phyloP scores from a whole-genome alignment of 2,797 vertebrate genomes.

The Aythya fuligula region DNA sequence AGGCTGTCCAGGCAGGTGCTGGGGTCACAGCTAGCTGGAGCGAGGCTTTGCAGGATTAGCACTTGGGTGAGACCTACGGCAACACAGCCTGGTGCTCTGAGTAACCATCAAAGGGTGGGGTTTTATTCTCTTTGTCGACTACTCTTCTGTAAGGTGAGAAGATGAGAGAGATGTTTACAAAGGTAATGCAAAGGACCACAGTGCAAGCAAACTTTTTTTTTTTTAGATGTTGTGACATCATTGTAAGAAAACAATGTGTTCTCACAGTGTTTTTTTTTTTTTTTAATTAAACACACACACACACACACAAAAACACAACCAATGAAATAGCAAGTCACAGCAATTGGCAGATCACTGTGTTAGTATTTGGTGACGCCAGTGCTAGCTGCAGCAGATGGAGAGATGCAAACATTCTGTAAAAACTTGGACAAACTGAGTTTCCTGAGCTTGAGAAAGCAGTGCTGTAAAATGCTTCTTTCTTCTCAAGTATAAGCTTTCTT shows the following conservation, averaged over 20 bases:
- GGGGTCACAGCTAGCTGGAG: not conserved
- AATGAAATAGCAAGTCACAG: not conserved
- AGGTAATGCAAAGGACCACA: not conserved
- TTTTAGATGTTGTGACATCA: constrained; percentile 1
- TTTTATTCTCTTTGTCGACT: not conserved
- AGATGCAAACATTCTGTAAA: constrained; percentile 6
- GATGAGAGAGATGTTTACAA: not conserved
- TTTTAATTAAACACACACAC: too few relatives aligned
- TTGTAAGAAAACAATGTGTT: not conserved
- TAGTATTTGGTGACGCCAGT: not conserved
- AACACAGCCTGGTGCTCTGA: not conserved
- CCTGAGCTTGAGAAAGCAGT: not conserved
- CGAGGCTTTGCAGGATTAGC: not conserved
- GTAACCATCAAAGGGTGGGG: not conserved
- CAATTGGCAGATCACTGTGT: not conserved
- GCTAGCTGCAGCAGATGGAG: constrained; percentile 35
- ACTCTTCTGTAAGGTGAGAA: not conserved
- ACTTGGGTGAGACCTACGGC: not conserved
- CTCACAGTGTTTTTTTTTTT: not conserved
- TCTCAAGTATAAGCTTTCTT: not conserved
- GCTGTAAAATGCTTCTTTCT: not conserved
- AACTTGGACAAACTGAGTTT: not conserved
- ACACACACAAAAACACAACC: too few relatives aligned
- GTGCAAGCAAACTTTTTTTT: not conserved
- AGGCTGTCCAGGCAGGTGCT: not conserved